phyloP scores from a whole-genome alignment of 37 sponge, comb jelly and placozoan species.

The Eunapius fragilis region DNA sequence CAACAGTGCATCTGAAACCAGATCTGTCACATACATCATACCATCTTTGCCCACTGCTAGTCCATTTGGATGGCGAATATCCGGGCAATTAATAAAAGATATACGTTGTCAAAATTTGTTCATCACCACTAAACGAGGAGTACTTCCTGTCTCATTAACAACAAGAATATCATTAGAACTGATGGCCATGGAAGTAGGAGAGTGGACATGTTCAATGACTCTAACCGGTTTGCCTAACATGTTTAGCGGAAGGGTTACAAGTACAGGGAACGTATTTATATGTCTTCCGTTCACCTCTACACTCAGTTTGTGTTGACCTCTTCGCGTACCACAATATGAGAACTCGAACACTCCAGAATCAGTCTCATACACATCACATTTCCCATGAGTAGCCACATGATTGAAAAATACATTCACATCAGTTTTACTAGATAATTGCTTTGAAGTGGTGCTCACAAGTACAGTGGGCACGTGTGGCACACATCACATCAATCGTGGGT shows the following conservation, averaged over 20 bases:
- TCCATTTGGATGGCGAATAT: neutral
- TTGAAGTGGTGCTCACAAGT: too few relatives aligned
- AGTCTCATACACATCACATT: neutral
- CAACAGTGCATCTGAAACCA: neutral
- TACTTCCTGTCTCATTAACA: neutral
- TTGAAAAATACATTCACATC: neutral
- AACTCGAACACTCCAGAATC: neutral
- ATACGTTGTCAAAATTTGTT: neutral
- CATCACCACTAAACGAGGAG: neutral
- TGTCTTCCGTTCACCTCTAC: neutral
- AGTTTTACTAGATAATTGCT: neutral
- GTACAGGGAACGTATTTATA: neutral
- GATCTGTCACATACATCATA: neutral
- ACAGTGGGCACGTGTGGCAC: too few relatives aligned
- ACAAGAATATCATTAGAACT: neutral
- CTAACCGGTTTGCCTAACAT: neutral
- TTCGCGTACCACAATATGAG: neutral
- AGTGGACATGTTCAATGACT: neutral
- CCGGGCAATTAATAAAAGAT: neutral
- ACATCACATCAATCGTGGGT: too few relatives aligned
- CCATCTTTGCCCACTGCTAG: neutral
- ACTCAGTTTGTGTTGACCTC: neutral
- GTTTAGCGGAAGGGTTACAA: neutral
- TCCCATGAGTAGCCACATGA: neutral
- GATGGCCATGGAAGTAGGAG: neutral